phyloP scores from a whole-genome alignment of 2,888 invertebrate species.

The Sphecodes monilicornis region DNA sequence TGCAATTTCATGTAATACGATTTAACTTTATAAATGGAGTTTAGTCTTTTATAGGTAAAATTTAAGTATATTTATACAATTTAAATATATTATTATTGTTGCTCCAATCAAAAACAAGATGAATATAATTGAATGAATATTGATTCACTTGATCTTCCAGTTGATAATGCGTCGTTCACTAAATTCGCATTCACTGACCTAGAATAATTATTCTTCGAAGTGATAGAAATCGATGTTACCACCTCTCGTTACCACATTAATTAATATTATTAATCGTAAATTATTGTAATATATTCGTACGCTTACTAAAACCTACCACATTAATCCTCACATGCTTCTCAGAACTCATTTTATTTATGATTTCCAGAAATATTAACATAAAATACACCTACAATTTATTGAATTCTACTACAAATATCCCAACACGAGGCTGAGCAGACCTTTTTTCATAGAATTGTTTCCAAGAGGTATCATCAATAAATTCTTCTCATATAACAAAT shows the following conservation, averaged over 20 bases:
- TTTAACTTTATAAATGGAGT: neutral
- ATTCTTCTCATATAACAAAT: too few species aligned
- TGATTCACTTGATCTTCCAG: neutral
- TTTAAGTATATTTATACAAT: too few species aligned
- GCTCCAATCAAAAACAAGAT: neutral
- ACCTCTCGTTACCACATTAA: too few species aligned
- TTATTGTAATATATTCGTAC: neutral
- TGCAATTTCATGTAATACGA: neutral
- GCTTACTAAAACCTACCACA: neutral
- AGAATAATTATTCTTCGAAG: neutral
- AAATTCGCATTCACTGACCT: neutral
- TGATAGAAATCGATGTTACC: too few species aligned
- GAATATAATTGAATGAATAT: neutral
- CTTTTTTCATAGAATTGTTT: too few species aligned
- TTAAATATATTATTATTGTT: neutral
- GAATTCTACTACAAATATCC: too few species aligned
- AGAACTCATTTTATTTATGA: neutral
- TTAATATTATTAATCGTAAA: neutral
- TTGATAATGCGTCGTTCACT: neutral
- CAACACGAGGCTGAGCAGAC: too few species aligned
- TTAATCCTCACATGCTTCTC: neutral
- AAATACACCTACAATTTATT: too few species aligned
- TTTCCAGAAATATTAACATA: neutral
- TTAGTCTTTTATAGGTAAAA: too few species aligned
- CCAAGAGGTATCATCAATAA: too few species aligned